These are phyloP conservation scores for Bombus huntii DNA, from an alignment of 1,140 invertebrate genomes.

Conservation along the genomic window DNA sequence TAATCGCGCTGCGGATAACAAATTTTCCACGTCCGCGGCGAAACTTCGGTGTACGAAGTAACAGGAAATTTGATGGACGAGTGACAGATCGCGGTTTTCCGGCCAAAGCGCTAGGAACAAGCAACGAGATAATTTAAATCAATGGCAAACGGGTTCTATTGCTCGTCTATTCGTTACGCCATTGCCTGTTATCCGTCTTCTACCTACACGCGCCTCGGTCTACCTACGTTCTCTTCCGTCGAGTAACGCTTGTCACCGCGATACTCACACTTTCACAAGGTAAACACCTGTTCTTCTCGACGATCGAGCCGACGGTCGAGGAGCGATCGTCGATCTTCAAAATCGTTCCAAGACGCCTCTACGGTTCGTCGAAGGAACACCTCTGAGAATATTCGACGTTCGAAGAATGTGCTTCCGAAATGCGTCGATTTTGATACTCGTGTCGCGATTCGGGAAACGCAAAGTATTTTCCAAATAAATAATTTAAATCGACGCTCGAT, in stretches of 20 bases:
- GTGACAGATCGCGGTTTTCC: neutral
- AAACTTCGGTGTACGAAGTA: no score
- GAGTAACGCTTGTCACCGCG: slow-evolving; percentile 18
- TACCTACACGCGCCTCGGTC: neutral
- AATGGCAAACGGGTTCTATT: slow-evolving; percentile 6
- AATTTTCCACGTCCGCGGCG: no score
- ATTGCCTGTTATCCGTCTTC: slow-evolving; percentile 5
- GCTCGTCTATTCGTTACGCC: slow-evolving; percentile 33
- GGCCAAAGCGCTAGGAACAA: neutral
- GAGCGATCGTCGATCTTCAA: slow-evolving; percentile 21
- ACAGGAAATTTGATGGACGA: neutral
- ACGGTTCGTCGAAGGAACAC: neutral
- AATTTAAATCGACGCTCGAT: no score
- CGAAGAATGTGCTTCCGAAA: no score
- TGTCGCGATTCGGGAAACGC: rapidly evolving
- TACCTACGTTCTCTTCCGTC: slow-evolving; percentile 14
- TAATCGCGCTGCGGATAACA: neutral
- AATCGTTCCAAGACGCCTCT: neutral
- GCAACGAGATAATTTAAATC: slow-evolving; percentile 25
- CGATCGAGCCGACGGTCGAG: slow-evolving; percentile 1
- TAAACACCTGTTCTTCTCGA: slow-evolving; percentile 53
- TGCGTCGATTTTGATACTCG: no score
- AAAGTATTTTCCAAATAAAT: no score
- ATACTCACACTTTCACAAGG: slow-evolving; percentile 47
- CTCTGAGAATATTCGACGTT: no score